Evolutionary conservation across 1,140 invertebrate genomes (phyloP).

Genomic region (Conus betulinus): DNA sequence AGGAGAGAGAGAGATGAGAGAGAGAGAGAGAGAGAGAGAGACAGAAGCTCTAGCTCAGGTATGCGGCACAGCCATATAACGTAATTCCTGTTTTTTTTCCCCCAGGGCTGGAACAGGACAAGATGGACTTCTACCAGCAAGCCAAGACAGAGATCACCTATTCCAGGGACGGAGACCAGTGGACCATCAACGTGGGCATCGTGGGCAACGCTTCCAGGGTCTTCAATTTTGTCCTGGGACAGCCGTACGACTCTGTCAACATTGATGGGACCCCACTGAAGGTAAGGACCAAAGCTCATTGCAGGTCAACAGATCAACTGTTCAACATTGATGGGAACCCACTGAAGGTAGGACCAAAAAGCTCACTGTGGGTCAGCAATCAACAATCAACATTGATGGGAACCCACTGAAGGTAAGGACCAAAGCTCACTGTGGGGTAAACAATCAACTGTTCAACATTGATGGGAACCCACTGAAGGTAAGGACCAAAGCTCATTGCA

Average conservation of each 20-base stretch:
- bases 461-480: constrained; percentile 57
- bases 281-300: constrained; percentile 29
- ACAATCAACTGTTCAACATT: constrained; percentile 42
- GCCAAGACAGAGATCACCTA: constrained; percentile 56
- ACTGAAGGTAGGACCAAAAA: not conserved
- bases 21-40: no score
- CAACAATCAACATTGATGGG: not conserved
- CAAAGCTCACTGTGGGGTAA: no score
- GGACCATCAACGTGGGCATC: constrained; percentile 57
- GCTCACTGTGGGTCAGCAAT: no score
- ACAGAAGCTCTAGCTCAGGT: no score
- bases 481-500: not conserved
- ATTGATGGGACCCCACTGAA: constrained; percentile 57
- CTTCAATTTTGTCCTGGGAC: constrained; percentile 54
- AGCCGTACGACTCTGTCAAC: constrained; percentile 56
- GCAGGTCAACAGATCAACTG: not conserved
- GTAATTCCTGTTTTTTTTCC: not conserved
- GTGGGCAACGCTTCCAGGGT: constrained; percentile 49
- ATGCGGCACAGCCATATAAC: no score
- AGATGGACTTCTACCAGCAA: constrained; percentile 53
- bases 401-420: not conserved
- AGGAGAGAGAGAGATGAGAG: no score
- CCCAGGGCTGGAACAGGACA: constrained; percentile 52
- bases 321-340: not conserved
- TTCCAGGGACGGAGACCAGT: constrained; percentile 46